Evolutionary conservation across 2,113 vertebrate species (phyloP), one percentile per base, ranked within the genome.

Genomic region (Plecturocebus donacophilus): DNA sequence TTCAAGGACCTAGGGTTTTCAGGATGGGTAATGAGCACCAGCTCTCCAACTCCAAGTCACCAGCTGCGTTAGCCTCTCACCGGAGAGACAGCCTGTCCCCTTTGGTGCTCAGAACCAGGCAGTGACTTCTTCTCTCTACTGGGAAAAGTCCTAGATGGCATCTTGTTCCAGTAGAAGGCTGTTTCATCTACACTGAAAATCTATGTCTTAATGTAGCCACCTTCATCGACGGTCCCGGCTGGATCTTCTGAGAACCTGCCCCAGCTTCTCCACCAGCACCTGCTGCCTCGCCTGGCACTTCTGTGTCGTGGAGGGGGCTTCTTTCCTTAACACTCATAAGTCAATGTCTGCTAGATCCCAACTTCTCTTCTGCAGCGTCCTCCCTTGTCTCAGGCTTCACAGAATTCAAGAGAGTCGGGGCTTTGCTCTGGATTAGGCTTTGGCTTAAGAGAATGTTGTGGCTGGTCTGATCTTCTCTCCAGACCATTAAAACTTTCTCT

Each of bases 221-320:
- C 71, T 75, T 75, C 12, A 27, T 6, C 12, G 0, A 1, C 0
- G 40, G 3, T 8, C 32, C 3, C 7, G 3, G 66, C 32, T 68
- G 7, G 32, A 68, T 68, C 40, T 75, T 14, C 71, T 16, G 71
- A 38, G 12, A 75, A 42, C 71, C 25, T 42, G 5, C 12, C 14
- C 11, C 40, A 42, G 38, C 71, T 42, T 16, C 70, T 71, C 17
- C 70, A 11, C 25, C 71, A 42, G 21, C 38, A 14, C 38, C 6
- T 27, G 71, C 21, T 14, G 71, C 71, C 14, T 12, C 38, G 0
- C 6, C 38, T 42, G 0, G 3, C 23, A 42, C 71, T 42, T 75
- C 25, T 14, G 14, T 14, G 40, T 4, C 3, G 12, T 40, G 6
- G 38, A 27, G 71, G 3, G 3, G 6, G 71, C 40, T 14, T 42